phyloP scores from a whole-genome alignment of 2,797 vertebrate species.

The Periophthalmus magnuspinnatus region DNA sequence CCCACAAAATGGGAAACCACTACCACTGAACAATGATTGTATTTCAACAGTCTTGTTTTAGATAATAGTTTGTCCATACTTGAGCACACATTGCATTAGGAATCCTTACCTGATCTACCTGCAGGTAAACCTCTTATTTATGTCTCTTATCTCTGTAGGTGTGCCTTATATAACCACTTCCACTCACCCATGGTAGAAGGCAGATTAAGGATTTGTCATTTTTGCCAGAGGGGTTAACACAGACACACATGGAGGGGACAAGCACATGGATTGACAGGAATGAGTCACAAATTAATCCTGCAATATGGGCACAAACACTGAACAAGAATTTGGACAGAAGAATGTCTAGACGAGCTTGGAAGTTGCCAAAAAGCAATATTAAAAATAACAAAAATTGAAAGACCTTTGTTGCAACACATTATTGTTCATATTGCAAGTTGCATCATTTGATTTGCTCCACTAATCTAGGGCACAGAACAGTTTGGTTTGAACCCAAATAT shows the following conservation, averaged over 20 bases:
- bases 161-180: slow-evolving; percentile 30
- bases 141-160: slow-evolving; percentile 24
- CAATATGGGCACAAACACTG: not conserved
- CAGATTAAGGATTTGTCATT: slow-evolving; percentile 26
- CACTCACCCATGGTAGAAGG: slow-evolving; percentile 14
- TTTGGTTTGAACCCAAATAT: not conserved
- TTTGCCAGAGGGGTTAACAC: not conserved
- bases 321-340: not conserved
- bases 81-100: not conserved
- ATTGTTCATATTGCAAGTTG: not conserved
- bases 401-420: not conserved
- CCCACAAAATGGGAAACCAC: no score
- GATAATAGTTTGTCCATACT: no score
- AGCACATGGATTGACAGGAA: not conserved
- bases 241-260: slow-evolving; percentile 12
- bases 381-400: not conserved
- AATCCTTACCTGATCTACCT: slow-evolving; percentile 7
- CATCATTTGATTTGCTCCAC: not conserved
- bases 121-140: slow-evolving; percentile 36
- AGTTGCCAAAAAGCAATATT: not conserved
- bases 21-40: no score
- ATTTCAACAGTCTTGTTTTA: no score
- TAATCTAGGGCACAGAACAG: not conserved
- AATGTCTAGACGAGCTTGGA: not conserved
- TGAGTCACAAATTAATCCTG: slow-evolving; percentile 2